phyloP scores from a whole-genome alignment of 2,888 invertebrate species.

The Andrena bucephala region DNA sequence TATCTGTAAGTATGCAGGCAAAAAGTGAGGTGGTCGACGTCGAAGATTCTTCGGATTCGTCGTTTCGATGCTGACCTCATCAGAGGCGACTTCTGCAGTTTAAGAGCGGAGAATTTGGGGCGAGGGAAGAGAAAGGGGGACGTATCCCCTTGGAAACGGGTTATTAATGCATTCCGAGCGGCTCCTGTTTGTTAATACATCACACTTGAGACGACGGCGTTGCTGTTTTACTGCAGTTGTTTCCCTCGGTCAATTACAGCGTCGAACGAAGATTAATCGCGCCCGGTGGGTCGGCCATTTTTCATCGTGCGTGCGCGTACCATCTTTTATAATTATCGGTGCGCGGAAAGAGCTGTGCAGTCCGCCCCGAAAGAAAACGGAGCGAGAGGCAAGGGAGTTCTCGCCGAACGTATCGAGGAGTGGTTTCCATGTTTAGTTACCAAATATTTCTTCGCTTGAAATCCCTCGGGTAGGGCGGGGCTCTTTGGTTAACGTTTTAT shows the following conservation, averaged over 20 bases:
- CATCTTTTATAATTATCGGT: constrained; percentile 39
- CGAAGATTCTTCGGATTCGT: no score
- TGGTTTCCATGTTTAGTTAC: background rate
- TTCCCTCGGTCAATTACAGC: constrained; percentile 44
- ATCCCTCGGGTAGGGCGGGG: background rate
- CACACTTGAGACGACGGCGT: constrained; percentile 32
- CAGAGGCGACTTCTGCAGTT: no score
- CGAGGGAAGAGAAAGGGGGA: background rate
- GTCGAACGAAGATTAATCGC: constrained; percentile 51
- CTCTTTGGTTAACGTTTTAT: background rate
- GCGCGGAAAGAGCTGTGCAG: background rate
- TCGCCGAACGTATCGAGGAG: background rate
- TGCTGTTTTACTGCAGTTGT: constrained; percentile 35
- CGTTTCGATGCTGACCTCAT: background rate
- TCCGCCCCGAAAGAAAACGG: background rate
- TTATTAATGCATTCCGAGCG: constrained; percentile 28
- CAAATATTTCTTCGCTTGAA: background rate
- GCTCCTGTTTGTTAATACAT: constrained; percentile 40
- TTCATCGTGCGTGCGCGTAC: constrained; percentile 24
- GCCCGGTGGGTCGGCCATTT: constrained; percentile 23
- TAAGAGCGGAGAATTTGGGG: no score
- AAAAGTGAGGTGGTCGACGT: no score
- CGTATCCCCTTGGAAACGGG: background rate
- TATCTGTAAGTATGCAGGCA: no score
- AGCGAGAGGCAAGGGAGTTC: background rate